Percentiles rank a stretch among this genome's conserved stretches.
Evolutionary conservation across 2,888 invertebrate genomes (phyloP).

Genomic region (Palloptera scutellata): DNA sequence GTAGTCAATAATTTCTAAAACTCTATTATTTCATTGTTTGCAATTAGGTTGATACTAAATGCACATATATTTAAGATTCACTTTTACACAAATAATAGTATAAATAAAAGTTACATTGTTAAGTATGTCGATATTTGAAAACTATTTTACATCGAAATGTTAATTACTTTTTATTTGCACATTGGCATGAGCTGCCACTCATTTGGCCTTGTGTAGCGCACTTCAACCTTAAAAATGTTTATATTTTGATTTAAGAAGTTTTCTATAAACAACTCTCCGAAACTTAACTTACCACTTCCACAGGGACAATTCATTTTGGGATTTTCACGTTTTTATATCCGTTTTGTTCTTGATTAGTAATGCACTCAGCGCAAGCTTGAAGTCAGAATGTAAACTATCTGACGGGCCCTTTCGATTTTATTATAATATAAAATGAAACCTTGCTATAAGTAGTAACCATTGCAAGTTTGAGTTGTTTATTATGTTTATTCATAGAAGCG

Average conservation of each 20-base stretch:
- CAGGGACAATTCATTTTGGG: slow-evolving; percentile 2
- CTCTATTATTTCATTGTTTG: neutral
- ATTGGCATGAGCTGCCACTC: slow-evolving; percentile 36
- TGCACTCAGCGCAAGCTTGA: neutral
- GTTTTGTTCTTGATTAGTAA: too few species aligned
- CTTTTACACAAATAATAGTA: neutral
- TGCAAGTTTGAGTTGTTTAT: too few species aligned
- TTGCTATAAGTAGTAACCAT: too few species aligned
- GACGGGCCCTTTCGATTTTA: too few species aligned
- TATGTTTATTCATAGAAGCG: too few species aligned
- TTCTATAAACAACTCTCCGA: neutral
- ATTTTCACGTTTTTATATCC: too few species aligned
- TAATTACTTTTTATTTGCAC: slow-evolving; percentile 26
- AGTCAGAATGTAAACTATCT: neutral
- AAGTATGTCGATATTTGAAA: too few species aligned
- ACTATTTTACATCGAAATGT: neutral
- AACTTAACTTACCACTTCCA: slow-evolving; percentile 11
- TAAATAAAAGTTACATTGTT: too few species aligned
- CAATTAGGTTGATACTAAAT: neutral
- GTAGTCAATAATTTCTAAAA: neutral
- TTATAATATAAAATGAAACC: too few species aligned
- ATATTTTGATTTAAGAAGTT: neutral
- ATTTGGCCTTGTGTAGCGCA: slow-evolving; percentile 26
- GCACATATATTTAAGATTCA: neutral
- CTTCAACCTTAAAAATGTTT: slow-evolving; percentile 26